Base-by-base conservation (phyloP, 2,888 invertebrate species). In the Cephus sareptanus region DNA sequence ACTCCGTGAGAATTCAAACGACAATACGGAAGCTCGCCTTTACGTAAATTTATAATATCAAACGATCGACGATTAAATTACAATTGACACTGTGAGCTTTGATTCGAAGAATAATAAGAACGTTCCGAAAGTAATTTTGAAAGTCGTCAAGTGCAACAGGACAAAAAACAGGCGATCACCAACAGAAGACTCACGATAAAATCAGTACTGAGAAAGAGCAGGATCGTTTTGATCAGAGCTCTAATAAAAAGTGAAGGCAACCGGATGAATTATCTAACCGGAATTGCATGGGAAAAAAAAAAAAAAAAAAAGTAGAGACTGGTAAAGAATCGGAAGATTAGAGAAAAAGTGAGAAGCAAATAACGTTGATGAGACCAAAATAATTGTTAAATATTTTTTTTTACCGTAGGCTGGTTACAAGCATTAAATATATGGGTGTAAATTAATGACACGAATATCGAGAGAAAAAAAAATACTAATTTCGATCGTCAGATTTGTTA, bases 231-330 rank as follows among this genome's bases (percentile, higher is more conserved):
- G 4, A 74, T 11, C 11, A 71, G 15, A 33, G 71, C 23, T 74
- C 80, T 80, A 82, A 85, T 84, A 85, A 84, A 85, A 82, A 79
- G 73, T 83, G 87, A 87, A 86, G 85, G 85, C 83, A 81, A 88
- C 84, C 87, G 88, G 88, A 88, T 86, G 86, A 86, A 83, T 88
- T 84, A 88, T 87, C 86, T 87, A 88, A 88, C 85, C 79, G 80
- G 80, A 84, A 86, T 84, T 85, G 83, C 37, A 40, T 31, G 73
- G 6, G 33, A 76, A 68, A 35, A n/a, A 34, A 40, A 76, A 68
- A 35, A n/a, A 34, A 74, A 76, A 56, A 35, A 30, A 30, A 23
- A 2, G 11, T 11, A 23, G 11, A n/a, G 9, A 33, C 34, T 9
- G n/a, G 6, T 11, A 23, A n/a, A 71, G 13, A n/a, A n/a, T 71